Evolutionary conservation across 2,797 vertebrate genomes (phyloP).

Genomic region (Urocyon cinereoargenteus): DNA sequence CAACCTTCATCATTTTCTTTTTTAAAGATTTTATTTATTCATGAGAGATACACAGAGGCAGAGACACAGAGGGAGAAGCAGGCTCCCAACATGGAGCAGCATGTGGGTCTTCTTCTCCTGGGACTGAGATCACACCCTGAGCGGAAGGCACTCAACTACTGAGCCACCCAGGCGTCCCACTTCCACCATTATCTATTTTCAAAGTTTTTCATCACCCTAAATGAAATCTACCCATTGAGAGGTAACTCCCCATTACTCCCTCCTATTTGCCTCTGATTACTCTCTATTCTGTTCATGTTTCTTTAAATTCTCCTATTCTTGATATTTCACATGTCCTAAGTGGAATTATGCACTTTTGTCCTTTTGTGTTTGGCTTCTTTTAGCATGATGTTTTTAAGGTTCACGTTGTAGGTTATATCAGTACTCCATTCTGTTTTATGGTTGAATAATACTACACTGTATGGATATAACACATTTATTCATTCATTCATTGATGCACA

Average conservation of each 20-base stretch:
- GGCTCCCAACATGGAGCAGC: too few relatives aligned
- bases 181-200: constrained; percentile 2
- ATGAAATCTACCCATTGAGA: not conserved
- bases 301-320: constrained; percentile 13
- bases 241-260: not conserved
- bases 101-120: too few relatives aligned
- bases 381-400: not conserved
- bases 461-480: not conserved
- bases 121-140: too few relatives aligned
- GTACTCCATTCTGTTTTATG: not conserved
- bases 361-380: not conserved
- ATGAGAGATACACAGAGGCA: too few relatives aligned
- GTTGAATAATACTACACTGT: not conserved
- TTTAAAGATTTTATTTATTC: constrained; percentile 1
- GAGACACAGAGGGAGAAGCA: too few relatives aligned
- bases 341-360: not conserved
- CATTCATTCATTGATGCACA: constrained; percentile 11
- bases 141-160: too few relatives aligned
- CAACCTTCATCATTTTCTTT: not conserved
- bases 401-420: not conserved
- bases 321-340: not conserved
- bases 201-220: constrained; percentile 35
- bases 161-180: too few relatives aligned
- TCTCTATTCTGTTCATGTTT: not conserved
- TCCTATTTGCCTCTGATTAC: not conserved